These are phyloP conservation scores for Procambarus clarkii DNA, from an alignment of 1,140 invertebrate species.

Conservation along the genomic window DNA sequence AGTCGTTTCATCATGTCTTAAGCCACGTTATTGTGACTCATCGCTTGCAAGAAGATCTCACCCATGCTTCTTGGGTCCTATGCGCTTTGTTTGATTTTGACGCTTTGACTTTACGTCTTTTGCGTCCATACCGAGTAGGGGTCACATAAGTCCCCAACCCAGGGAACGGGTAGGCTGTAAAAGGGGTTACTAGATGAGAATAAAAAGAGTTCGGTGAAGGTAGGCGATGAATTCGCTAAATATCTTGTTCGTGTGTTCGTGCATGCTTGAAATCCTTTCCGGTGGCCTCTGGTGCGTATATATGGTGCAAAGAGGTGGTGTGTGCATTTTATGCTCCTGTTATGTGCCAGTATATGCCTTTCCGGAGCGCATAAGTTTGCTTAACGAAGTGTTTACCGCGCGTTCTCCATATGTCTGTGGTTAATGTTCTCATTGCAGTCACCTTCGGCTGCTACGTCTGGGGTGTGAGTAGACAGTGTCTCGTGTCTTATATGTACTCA, in stretches of 20 bases:
- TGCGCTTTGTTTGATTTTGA: too few species aligned
- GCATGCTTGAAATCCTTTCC: neutral
- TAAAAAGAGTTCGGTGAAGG: neutral
- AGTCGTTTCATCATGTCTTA: too few species aligned
- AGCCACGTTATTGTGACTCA: too few species aligned
- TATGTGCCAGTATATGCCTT: neutral
- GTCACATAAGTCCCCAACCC: too few species aligned
- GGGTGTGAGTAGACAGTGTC: too few species aligned
- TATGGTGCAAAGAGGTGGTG: neutral
- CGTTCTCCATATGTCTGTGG: neutral
- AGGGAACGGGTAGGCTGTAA: neutral
- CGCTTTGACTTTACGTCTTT: too few species aligned
- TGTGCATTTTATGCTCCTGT: neutral
- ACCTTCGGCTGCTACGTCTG: neutral
- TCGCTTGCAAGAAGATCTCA: too few species aligned
- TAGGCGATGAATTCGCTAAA: neutral
- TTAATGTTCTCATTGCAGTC: neutral
- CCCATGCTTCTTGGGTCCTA: too few species aligned
- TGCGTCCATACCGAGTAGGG: too few species aligned
- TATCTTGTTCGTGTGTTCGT: neutral
- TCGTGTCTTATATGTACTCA: too few species aligned
- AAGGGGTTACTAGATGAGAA: neutral
- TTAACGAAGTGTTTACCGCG: neutral
- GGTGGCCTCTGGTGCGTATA: neutral
- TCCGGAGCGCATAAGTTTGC: neutral